A percentile compares a stretch with the other conserved stretches of the same genome.
Evolutionary conservation across 2,888 invertebrate genomes (phyloP).

Genomic region (Drosophila atroscutellata): DNA sequence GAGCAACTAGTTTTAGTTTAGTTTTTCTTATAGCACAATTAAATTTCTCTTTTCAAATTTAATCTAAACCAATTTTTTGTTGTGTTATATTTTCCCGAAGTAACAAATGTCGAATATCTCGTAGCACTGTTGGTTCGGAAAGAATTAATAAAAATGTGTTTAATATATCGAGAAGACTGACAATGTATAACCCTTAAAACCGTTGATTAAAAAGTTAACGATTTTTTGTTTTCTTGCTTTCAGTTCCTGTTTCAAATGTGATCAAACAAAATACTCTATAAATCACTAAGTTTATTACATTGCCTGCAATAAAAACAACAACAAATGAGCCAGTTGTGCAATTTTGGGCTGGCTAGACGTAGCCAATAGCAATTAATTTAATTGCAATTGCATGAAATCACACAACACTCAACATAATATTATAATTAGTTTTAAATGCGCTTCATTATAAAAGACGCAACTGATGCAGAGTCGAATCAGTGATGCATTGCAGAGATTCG

Average conservation of each 20-base stretch:
- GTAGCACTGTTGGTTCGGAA: neutral
- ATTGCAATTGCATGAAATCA: constrained; percentile 65
- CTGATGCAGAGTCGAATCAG: constrained; percentile 27
- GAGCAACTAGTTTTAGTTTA: neutral
- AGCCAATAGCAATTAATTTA: constrained; percentile 65
- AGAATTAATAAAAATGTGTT: neutral
- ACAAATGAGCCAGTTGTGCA: constrained; percentile 49
- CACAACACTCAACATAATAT: constrained; percentile 69
- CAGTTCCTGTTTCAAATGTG: neutral
- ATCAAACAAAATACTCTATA: constrained; percentile 3
- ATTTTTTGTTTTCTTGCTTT: neutral
- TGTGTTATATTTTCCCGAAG: no score
- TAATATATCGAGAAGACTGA: neutral
- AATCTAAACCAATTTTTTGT: neutral
- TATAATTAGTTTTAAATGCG: constrained; percentile 70
- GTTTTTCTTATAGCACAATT: neutral
- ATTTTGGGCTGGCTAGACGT: constrained; percentile 37
- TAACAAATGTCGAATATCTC: neutral
- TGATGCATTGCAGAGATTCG: constrained; percentile 47
- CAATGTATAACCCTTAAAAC: neutral
- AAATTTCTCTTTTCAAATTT: neutral
- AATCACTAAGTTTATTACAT: constrained; percentile 22
- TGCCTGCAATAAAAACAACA: constrained; percentile 21
- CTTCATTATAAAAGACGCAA: constrained; percentile 55
- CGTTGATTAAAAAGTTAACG: neutral